These are phyloP conservation scores for Oceanodroma leucorhoa DNA, from an alignment of 2,797 vertebrate genomes.

Conservation along the genomic window DNA sequence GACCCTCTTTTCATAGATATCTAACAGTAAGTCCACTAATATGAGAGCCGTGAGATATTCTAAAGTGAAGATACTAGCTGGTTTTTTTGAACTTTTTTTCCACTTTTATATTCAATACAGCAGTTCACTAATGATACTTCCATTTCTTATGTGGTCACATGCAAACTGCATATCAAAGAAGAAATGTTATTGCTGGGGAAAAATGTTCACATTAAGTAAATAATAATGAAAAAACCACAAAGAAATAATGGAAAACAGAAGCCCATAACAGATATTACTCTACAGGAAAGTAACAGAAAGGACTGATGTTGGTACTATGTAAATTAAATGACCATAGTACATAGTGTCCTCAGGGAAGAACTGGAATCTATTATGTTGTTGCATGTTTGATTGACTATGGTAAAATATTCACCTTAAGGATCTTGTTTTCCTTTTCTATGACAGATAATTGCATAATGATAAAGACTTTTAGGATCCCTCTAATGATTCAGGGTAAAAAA, in stretches of 20 bases:
- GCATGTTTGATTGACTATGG: neutral
- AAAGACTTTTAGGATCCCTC: neutral
- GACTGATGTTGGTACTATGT: neutral
- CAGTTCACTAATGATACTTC: neutral
- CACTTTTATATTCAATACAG: neutral
- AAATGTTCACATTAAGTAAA: neutral
- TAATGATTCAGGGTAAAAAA: neutral
- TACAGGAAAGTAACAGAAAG: neutral
- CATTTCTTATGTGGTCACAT: neutral
- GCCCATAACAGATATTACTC: neutral
- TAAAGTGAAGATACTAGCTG: neutral
- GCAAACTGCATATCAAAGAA: neutral
- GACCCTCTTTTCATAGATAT: neutral
- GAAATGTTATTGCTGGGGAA: neutral
- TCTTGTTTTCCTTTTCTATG: neutral
- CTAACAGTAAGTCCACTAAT: neutral
- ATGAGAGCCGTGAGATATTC: neutral
- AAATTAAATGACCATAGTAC: neutral
- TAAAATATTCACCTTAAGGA: neutral
- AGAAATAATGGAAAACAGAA: neutral
- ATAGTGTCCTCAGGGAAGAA: neutral
- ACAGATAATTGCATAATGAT: neutral
- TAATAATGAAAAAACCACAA: neutral
- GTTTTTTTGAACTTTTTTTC: accelerated
- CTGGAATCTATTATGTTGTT: neutral